These are phyloP conservation scores for Cryptotermes secundus DNA, from an alignment of 1,140 invertebrate species.

Conservation along the genomic window DNA sequence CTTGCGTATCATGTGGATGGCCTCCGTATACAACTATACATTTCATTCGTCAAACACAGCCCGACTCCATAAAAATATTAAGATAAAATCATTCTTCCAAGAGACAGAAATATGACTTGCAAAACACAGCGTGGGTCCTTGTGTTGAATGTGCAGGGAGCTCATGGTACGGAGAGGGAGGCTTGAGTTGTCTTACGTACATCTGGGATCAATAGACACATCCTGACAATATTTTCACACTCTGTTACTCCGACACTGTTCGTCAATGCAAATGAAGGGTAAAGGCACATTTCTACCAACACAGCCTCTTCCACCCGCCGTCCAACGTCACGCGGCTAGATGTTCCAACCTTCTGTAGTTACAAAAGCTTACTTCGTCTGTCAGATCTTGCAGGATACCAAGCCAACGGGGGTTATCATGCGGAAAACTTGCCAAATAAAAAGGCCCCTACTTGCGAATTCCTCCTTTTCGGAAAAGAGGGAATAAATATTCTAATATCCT, in stretches of 20 bases:
- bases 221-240: slow-evolving; percentile 15
- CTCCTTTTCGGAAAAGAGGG: slow-evolving; percentile 13
- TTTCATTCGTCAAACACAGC: too few relatives aligned
- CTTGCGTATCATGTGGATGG: too few relatives aligned
- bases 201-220: slow-evolving; percentile 25
- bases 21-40: too few relatives aligned
- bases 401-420: slow-evolving; percentile 21
- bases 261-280: slow-evolving; percentile 25
- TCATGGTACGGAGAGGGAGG: not conserved
- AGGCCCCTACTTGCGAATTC: not conserved
- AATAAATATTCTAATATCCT: slow-evolving; percentile 31
- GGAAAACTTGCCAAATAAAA: slow-evolving; percentile 31
- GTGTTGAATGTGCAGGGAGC: not conserved
- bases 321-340: not conserved
- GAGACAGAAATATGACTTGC: not conserved
- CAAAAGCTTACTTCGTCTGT: not conserved
- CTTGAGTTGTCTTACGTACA: not conserved
- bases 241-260: slow-evolving; percentile 23
- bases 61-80: not conserved
- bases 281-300: not conserved
- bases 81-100: not conserved
- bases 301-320: not conserved
- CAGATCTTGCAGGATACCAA: not conserved
- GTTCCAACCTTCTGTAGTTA: not conserved
- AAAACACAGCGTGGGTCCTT: not conserved